phyloP scores from a whole-genome alignment of 1,140 invertebrate genomes.

The Diabrotica virgifera region DNA sequence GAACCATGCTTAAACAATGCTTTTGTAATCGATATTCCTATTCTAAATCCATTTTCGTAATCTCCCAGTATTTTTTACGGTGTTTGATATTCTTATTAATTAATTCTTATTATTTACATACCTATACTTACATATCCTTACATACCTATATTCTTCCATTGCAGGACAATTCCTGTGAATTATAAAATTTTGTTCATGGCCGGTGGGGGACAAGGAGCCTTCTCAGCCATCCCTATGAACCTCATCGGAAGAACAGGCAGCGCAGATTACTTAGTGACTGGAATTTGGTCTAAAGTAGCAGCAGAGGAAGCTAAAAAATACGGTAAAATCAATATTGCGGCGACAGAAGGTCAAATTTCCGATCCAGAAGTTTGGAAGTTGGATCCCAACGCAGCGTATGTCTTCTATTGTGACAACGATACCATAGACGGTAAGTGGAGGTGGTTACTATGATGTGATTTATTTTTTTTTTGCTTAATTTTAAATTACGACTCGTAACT shows the following conservation, averaged over 20 bases:
- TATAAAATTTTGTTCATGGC: slow-evolving; percentile 93
- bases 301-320: slow-evolving; percentile 94
- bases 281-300: slow-evolving; percentile 92
- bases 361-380: slow-evolving; percentile 77
- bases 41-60: too few species aligned
- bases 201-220: slow-evolving; percentile 92
- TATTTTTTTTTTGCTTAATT: neutral
- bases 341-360: slow-evolving; percentile 72
- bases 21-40: too few species aligned
- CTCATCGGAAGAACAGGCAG: slow-evolving; percentile 74
- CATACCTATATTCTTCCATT: slow-evolving; percentile 47
- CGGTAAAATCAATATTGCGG: slow-evolving; percentile 81
- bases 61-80: too few species aligned
- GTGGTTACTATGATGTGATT: neutral
- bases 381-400: slow-evolving; percentile 87
- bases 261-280: slow-evolving; percentile 84
- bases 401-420: slow-evolving; percentile 97
- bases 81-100: too few species aligned
- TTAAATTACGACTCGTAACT: neutral
- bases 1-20: too few species aligned
- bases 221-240: slow-evolving; percentile 91
- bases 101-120: too few species aligned
- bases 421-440: slow-evolving; percentile 82
- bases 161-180: slow-evolving; percentile 84
- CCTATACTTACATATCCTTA: too few species aligned